Conservation (phyloP, 2,113 vertebrate genomes). For the Murina feae region DNA sequence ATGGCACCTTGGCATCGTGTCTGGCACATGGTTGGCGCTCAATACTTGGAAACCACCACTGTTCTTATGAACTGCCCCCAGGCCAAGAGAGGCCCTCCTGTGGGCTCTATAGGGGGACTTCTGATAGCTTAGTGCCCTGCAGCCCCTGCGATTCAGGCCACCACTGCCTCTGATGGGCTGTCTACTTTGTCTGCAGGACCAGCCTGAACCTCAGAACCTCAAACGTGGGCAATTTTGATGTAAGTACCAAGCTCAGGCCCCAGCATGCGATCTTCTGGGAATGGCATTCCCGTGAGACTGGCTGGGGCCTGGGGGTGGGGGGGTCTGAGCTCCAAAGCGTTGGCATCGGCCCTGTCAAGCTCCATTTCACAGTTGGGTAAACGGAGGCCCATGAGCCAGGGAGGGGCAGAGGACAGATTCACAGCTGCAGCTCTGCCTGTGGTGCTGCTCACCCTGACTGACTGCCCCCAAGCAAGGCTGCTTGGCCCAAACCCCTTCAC, state of each 20-base stretch:
- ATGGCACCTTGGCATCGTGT: fast-evolving
- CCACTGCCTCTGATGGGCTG: neutral
- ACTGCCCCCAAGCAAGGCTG: fast-evolving
- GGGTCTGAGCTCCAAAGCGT: fast-evolving
- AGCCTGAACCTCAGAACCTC: constrained; percentile 71
- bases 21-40: neutral
- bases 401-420: neutral
- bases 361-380: neutral
- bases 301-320: neutral
- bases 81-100: fast-evolving
- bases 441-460: neutral
- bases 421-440: fast-evolving
- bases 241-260: constrained; percentile 48
- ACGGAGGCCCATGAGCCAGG: neutral
- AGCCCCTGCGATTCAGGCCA: neutral
- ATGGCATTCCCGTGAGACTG: fast-evolving
- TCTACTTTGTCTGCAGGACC: constrained; percentile 64
- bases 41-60: fast-evolving
- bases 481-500: neutral
- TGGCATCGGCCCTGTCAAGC: fast-evolving
- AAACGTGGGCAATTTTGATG: constrained; percentile 74
- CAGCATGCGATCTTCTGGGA: neutral
- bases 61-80: fast-evolving
- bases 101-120: neutral
- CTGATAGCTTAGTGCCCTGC: neutral